A percentile compares a stretch with the other conserved stretches of the same genome.
Conservation (phyloP, 2,113 vertebrate species). For the Onychostruthus taczanowskii region DNA sequence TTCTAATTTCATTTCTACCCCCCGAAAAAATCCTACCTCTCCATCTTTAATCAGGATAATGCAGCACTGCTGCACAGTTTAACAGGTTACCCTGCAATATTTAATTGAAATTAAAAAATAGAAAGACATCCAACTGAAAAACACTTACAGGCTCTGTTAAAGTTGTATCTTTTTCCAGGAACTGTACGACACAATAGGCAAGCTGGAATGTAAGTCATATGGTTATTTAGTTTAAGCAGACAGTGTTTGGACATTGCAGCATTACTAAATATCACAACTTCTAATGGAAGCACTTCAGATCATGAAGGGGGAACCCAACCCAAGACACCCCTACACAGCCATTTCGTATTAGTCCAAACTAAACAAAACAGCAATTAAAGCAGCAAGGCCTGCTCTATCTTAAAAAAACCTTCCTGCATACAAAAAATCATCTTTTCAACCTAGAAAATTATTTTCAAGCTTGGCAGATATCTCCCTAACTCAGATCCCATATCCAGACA, state of each 20-base stretch:
- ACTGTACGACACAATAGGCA: slow-evolving; percentile 98
- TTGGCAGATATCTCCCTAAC: neutral
- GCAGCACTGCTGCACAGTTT: neutral
- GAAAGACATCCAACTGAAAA: neutral
- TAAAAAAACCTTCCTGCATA: slow-evolving; percentile 14
- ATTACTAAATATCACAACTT: neutral
- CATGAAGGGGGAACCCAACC: neutral
- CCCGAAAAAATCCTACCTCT: neutral
- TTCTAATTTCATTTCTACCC: neutral
- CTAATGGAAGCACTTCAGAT: neutral
- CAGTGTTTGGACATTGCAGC: neutral
- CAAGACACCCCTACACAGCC: neutral
- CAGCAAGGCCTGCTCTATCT: neutral
- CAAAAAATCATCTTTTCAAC: neutral
- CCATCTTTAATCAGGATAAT: neutral
- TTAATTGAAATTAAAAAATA: neutral
- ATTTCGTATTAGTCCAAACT: slow-evolving; percentile 13
- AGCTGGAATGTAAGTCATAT: slow-evolving; percentile 78
- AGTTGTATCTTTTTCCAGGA: slow-evolving; percentile 96
- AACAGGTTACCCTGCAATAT: neutral
- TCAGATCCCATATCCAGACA: neutral
- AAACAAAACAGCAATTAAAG: slow-evolving; percentile 48
- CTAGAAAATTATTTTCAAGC: neutral
- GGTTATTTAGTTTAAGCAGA: slow-evolving; percentile 32
- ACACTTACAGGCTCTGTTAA: slow-evolving; percentile 92